These are phyloP conservation scores for Gymnothorax javanicus DNA, from an alignment of 2,797 vertebrate species.

Conservation along the genomic window DNA sequence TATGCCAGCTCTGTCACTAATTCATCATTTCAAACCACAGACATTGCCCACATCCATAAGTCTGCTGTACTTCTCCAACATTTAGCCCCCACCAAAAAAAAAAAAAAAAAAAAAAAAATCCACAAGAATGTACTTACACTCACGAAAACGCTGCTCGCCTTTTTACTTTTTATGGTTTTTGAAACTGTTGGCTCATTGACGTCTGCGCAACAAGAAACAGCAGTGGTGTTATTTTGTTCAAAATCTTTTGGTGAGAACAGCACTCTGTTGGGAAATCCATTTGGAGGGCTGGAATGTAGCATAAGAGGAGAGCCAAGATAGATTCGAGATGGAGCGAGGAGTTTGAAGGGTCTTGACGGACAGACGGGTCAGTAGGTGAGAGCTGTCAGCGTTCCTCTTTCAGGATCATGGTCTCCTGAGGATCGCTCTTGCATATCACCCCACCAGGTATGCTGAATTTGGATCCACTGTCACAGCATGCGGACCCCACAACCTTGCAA, in stretches of 20 bases:
- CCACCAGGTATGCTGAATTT: not conserved
- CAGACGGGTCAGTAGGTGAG: slow-evolving; percentile 8
- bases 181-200: not conserved
- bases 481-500: not conserved
- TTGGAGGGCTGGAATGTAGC: not conserved
- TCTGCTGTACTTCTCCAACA: not conserved
- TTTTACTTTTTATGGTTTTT: not conserved
- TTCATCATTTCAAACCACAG: not conserved
- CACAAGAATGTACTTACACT: not conserved
- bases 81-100: not conserved
- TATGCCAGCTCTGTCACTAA: not conserved
- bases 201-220: not conserved
- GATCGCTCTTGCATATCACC: not conserved
- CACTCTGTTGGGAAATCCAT: not conserved
- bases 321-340: not conserved
- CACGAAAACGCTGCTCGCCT: not conserved
- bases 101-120: not conserved
- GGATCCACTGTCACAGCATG: not conserved
- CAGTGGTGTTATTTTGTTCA: not conserved
- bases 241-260: not conserved
- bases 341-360: not conserved
- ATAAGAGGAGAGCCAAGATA: not conserved
- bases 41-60: not conserved
- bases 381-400: not conserved
- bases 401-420: not conserved